Evolutionary conservation across 53 echinoderm and acorn worm species (phyloP).

Genomic region (Paelopatides confundens): DNA sequence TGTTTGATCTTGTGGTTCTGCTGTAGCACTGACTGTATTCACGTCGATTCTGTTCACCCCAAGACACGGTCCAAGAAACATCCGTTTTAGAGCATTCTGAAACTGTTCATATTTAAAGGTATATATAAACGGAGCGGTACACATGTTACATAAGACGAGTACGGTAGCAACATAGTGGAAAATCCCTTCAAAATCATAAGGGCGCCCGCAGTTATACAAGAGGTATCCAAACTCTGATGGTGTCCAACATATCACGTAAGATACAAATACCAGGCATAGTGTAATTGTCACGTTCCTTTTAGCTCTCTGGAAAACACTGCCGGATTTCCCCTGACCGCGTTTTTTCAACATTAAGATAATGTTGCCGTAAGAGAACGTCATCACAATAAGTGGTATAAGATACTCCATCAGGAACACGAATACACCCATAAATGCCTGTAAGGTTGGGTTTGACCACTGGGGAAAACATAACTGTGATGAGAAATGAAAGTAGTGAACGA

Average conservation of each 20-base stretch:
- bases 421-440: constrained; percentile 70
- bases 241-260: constrained; percentile 88
- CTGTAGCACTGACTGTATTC: constrained; percentile 4
- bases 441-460: constrained; percentile 61
- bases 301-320: constrained; percentile 81
- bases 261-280: constrained; percentile 75
- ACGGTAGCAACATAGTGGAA: constrained; percentile 74
- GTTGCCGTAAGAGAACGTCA: constrained; percentile 85
- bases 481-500: constrained; percentile 38
- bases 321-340: constrained; percentile 73
- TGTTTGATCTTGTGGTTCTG: constrained; percentile 6
- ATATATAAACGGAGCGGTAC: constrained; percentile 87
- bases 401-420: constrained; percentile 82
- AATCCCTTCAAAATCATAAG: constrained; percentile 78
- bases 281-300: constrained; percentile 86
- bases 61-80: constrained; percentile 52
- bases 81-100: constrained; percentile 68
- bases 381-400: constrained; percentile 75
- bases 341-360: constrained; percentile 81
- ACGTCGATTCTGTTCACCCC: constrained; percentile 53
- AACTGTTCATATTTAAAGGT: constrained; percentile 89
- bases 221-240: constrained; percentile 86
- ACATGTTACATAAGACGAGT: constrained; percentile 82
- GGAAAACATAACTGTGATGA: constrained; percentile 58
- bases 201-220: constrained; percentile 73